Evolutionary conservation across 2,888 invertebrate genomes (phyloP), one percentile per base, ranked within the genome.

Genomic region (Pachliopta kotzebuea): DNA sequence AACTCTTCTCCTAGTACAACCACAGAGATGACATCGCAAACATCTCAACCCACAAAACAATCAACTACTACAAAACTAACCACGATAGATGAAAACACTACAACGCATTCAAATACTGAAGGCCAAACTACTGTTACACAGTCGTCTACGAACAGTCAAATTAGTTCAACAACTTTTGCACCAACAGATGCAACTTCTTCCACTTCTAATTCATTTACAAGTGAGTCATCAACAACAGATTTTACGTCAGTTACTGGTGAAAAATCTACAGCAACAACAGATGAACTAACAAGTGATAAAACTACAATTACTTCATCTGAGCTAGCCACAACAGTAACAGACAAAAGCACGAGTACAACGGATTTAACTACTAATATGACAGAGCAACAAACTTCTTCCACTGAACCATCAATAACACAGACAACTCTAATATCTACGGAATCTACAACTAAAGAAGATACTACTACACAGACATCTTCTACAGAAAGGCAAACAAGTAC

Each of bases 61-160:
- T 57, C 63, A 49, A 69, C 74, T 2, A 75, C 74, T 18, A 72
- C 71, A 18, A 64, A 73, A 64, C 65, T 70, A 63, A 68, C 70
- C 2, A 75, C 71, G 0, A 70, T 71, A 9, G 68, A 57, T 69
- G 69, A 72, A 61, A 65, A 70, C 49, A 71, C 76, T 4, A 78
- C 76, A 26, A 73, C 69, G 8, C 67, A 72, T 69, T 65, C 74
- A 4, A 61, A 67, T 37, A 62, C 64, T 54, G 71, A 75, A 67
- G 74, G 75, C 64, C 70, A 70, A 68, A 74, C 77, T 17, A 80
- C 76, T 2, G 69, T 71, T 17, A 69, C 74, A 62, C 65, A 70
- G 66, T 54, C 71, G 24, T 67, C 72, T 17, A 73, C 71, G 8
- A 70, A 18, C 21, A 9, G 24, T 52, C 70, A 73, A 66, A 59